Evolutionary conservation across 2,888 invertebrate species (phyloP).

Genomic region (Xanthostigma xanthostigma): DNA sequence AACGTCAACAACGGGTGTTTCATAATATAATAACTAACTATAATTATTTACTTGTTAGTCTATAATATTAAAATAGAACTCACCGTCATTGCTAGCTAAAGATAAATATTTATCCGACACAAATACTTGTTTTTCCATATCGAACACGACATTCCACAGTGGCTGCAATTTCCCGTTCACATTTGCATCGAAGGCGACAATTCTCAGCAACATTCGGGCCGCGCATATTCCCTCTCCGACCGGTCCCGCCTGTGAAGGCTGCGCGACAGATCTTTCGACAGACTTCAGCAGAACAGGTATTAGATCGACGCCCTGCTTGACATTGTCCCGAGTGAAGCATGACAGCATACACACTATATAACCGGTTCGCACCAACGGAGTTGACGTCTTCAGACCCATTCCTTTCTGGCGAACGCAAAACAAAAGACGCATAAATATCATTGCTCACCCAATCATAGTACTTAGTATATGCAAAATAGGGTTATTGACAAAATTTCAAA

Average conservation of each 20-base stretch:
- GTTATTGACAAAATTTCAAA: no score
- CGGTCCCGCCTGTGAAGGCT: slow-evolving; percentile 52
- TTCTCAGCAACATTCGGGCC: slow-evolving; percentile 47
- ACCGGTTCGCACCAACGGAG: slow-evolving; percentile 58
- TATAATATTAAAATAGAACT: not conserved
- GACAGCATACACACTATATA: slow-evolving; percentile 63
- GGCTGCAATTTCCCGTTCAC: slow-evolving; percentile 32
- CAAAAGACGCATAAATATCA: slow-evolving; percentile 3
- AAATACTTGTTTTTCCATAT: slow-evolving; percentile 64
- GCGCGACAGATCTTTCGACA: slow-evolving; percentile 59
- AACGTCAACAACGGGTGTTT: no score
- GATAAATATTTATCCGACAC: slow-evolving; percentile 68
- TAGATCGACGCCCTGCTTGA: slow-evolving; percentile 31
- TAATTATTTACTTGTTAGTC: no score
- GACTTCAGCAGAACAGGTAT: slow-evolving; percentile 51
- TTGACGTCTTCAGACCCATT: slow-evolving; percentile 57
- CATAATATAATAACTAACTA: no score
- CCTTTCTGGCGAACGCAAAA: slow-evolving; percentile 42
- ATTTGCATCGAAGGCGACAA: slow-evolving; percentile 37
- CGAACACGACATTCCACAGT: slow-evolving; percentile 56
- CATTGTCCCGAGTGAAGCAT: slow-evolving; percentile 41
- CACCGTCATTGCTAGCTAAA: slow-evolving; percentile 52
- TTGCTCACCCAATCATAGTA: not conserved
- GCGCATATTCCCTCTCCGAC: slow-evolving; percentile 60
- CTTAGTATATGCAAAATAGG: not conserved